These are phyloP conservation scores for Xylocampa areola DNA, from an alignment of 2,888 invertebrate species.

Conservation along the genomic window DNA sequence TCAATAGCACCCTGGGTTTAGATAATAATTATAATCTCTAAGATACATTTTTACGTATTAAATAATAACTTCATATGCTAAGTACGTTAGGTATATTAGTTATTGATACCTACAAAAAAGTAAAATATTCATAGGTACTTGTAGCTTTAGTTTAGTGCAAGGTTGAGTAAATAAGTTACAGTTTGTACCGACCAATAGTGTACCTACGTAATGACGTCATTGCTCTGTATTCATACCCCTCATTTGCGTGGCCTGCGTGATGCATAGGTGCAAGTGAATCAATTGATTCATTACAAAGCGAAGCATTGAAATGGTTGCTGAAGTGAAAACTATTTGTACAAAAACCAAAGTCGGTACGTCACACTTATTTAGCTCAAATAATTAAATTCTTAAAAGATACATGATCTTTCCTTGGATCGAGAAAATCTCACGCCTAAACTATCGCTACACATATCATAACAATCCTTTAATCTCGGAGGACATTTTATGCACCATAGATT, in stretches of 20 bases:
- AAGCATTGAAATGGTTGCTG: not conserved
- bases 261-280: not conserved
- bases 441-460: constrained; percentile 58
- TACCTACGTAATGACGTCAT: not conserved
- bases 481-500: constrained; percentile 80
- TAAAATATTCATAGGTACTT: constrained; percentile 59
- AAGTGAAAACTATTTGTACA: constrained; percentile 4
- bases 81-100: constrained; percentile 60
- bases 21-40: constrained; percentile 56
- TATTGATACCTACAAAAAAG: constrained; percentile 68
- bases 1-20: constrained; percentile 81
- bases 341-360: not conserved
- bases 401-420: constrained; percentile 8
- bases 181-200: constrained; percentile 10
- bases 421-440: constrained; percentile 48
- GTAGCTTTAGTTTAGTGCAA: constrained; percentile 55
- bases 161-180: constrained; percentile 12
- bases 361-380: constrained; percentile 11
- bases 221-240: not conserved
- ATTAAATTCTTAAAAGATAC: constrained; percentile 6
- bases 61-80: constrained; percentile 65
- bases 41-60: constrained; percentile 61
- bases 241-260: constrained; percentile 5
- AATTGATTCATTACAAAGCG: constrained; percentile 4
- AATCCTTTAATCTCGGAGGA: constrained; percentile 74